A percentile compares a stretch with the other conserved stretches of the same genome.
These are phyloP conservation scores for Leptinotarsa defecta DNA, from an alignment of 1,140 invertebrate genomes.

Conservation along the genomic window DNA sequence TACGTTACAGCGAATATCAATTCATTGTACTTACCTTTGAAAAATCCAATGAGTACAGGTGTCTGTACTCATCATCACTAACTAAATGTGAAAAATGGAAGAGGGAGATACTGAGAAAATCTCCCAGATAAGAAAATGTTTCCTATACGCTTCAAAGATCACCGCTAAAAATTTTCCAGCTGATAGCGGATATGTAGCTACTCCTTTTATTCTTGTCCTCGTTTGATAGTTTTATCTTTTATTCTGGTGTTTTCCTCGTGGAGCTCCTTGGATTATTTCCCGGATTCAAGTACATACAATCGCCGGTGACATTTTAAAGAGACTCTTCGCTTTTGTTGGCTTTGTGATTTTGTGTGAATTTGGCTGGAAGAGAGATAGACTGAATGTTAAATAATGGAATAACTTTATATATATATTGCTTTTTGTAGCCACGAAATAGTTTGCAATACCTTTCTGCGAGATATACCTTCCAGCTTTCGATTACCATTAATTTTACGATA, in stretches of 20 bases:
- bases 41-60: too few relatives aligned
- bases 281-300: not conserved
- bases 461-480: too few relatives aligned
- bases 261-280: constrained; percentile 5
- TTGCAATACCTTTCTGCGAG: too few relatives aligned
- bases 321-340: not conserved
- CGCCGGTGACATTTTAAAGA: not conserved
- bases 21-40: too few relatives aligned
- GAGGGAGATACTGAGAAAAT: not conserved
- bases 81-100: not conserved
- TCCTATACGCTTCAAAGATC: not conserved
- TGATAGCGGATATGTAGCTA: constrained; percentile 2
- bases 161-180: not conserved
- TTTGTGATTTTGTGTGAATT: too few relatives aligned
- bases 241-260: not conserved
- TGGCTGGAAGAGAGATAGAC: too few relatives aligned
- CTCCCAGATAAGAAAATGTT: not conserved
- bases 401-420: too few relatives aligned
- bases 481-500: too few relatives aligned
- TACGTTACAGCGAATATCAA: too few relatives aligned
- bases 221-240: constrained; percentile 1
- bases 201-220: not conserved
- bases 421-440: too few relatives aligned
- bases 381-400: too few relatives aligned
- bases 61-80: too few relatives aligned